Percentiles rank a stretch among this genome's conserved stretches.
These are phyloP conservation scores for Danio choprae DNA, from an alignment of 2,797 vertebrate species.

Conservation along the genomic window DNA sequence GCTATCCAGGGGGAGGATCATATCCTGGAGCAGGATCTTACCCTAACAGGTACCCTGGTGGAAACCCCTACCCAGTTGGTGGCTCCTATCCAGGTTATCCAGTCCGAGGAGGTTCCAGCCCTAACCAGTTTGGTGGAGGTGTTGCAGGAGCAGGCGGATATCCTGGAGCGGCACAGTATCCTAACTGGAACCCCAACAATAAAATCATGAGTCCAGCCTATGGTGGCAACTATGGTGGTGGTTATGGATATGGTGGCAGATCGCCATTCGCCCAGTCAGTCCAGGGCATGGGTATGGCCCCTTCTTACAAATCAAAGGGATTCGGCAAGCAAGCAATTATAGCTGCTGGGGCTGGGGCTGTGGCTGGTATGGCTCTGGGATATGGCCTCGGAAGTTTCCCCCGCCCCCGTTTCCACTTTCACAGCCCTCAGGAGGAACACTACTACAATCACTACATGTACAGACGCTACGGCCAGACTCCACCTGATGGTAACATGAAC, in stretches of 20 bases:
- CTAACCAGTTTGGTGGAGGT: conserved; percentile 51
- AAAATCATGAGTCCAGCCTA: conserved; percentile 77
- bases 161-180: conserved; percentile 57
- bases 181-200: conserved; percentile 78
- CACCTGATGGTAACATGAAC: conserved; percentile 43
- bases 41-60: conserved; percentile 56
- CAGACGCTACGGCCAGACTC: conserved; percentile 70
- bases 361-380: conserved; percentile 83
- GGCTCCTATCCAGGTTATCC: conserved; percentile 65
- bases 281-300: conserved; percentile 67
- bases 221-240: conserved; percentile 72
- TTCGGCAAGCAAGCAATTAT: conserved; percentile 83
- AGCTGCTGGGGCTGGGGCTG: conserved; percentile 80
- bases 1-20: conserved; percentile 45
- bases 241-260: conserved; percentile 62
- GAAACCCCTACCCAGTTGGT: conserved; percentile 59
- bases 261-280: conserved; percentile 76
- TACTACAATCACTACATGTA: conserved; percentile 86
- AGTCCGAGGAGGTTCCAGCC: conserved; percentile 51
- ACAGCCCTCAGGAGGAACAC: conserved; percentile 76
- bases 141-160: conserved; percentile 60
- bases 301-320: conserved; percentile 69
- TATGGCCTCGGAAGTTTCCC: conserved; percentile 83
- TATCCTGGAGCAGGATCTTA: conserved; percentile 41
- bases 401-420: conserved; percentile 77